Percentiles rank a stretch among this genome's conserved stretches.
Evolutionary conservation across 1,140 invertebrate species (phyloP).

Genomic region (Ceratitis capitata): DNA sequence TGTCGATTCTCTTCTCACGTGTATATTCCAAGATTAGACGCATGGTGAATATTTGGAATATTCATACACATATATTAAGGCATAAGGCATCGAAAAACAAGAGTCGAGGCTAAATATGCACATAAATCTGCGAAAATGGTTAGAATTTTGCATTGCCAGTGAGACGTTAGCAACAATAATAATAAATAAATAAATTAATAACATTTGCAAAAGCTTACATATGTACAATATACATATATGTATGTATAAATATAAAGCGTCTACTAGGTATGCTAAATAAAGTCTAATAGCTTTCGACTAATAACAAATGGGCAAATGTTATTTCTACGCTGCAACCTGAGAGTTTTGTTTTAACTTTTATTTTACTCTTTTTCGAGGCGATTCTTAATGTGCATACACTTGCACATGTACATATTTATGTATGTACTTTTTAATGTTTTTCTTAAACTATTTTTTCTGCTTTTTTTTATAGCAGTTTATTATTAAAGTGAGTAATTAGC

Average conservation of each 20-base stretch:
- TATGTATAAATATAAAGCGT: not conserved
- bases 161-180: too few relatives aligned
- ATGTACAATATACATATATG: not conserved
- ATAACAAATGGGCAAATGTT: not conserved
- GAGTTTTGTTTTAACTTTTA: not conserved
- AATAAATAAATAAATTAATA: too few relatives aligned
- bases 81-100: too few relatives aligned
- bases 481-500: slow-evolving; percentile 37
- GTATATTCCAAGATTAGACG: too few relatives aligned
- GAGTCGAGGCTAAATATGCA: too few relatives aligned
- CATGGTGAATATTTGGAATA: too few relatives aligned
- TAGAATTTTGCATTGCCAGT: too few relatives aligned
- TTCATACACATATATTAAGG: too few relatives aligned
- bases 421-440: too few relatives aligned
- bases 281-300: slow-evolving; percentile 8
- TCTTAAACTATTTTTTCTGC: not conserved
- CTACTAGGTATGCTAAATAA: slow-evolving; percentile 27
- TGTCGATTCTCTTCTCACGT: too few relatives aligned
- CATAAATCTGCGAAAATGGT: too few relatives aligned
- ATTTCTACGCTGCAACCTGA: not conserved
- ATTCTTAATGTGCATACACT: not conserved
- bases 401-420: too few relatives aligned
- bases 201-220: not conserved
- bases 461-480: slow-evolving; percentile 21
- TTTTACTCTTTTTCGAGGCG: not conserved